These are phyloP conservation scores for Lethenteron camtschaticum DNA, from an alignment of 2,113 vertebrate species.

Conservation along the genomic window DNA sequence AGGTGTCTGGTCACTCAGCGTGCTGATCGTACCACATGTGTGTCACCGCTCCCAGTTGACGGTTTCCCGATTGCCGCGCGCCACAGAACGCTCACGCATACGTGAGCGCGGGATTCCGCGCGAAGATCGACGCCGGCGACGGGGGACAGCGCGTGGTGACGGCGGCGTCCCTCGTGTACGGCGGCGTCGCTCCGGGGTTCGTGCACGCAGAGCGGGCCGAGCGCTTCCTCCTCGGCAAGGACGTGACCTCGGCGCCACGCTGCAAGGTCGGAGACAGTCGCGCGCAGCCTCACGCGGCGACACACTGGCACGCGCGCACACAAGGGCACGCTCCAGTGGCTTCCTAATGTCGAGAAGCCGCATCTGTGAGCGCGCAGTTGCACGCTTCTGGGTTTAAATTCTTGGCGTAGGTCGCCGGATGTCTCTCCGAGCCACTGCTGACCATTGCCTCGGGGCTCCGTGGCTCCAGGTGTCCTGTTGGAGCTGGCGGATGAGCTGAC, in stretches of 20 bases:
- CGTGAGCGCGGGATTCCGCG: constrained; percentile 8
- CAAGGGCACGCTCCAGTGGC: too few species aligned
- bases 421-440: too few species aligned
- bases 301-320: too few species aligned
- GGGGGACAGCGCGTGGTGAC: not conserved
- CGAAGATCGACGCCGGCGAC: not conserved
- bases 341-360: too few species aligned
- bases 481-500: constrained; percentile 5
- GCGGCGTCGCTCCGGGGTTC: not conserved
- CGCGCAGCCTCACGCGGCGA: too few species aligned
- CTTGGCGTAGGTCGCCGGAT: too few species aligned
- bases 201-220: constrained; percentile 6
- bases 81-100: constrained; percentile 8
- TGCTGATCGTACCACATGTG: too few species aligned
- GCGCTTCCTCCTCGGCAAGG: constrained; percentile 7
- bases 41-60: too few species aligned
- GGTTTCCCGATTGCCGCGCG: not conserved
- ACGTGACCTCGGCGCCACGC: constrained; percentile 3
- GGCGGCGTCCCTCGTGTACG: constrained; percentile 7
- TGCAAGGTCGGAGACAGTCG: constrained; percentile 5
- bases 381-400: too few species aligned
- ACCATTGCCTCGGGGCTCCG: too few species aligned
- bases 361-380: too few species aligned
- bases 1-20: too few species aligned
- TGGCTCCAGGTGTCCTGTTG: constrained; percentile 7